Conservation (phyloP, 2,797 vertebrate species). For the Platyrinchus mystaceus region DNA sequence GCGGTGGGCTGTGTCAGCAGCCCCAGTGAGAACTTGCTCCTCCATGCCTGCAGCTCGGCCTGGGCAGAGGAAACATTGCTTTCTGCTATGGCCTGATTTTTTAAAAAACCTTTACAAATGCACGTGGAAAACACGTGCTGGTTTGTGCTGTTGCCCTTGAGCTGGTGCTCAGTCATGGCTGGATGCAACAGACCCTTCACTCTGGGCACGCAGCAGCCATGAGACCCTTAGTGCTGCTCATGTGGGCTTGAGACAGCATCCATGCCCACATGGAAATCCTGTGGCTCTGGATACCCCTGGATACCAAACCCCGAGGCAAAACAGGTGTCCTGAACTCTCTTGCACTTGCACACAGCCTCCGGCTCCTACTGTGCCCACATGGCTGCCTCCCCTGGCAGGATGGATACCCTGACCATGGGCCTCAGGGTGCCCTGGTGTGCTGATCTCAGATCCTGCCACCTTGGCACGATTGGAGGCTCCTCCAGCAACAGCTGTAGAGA, state of each 20-base stretch:
- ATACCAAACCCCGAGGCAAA: background rate
- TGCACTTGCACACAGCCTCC: background rate
- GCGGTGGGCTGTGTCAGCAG: background rate
- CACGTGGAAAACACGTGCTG: background rate
- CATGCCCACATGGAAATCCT: background rate
- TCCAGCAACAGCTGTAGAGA: background rate
- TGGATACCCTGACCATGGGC: rapidly evolving
- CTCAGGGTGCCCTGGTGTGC: rapidly evolving
- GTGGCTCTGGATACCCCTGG: rapidly evolving
- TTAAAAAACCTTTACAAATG: background rate
- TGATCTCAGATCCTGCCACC: background rate
- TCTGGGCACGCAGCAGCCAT: rapidly evolving
- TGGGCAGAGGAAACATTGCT: background rate
- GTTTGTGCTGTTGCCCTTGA: background rate
- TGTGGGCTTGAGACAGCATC: background rate
- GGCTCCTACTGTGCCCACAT: rapidly evolving
- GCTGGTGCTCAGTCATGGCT: rapidly evolving
- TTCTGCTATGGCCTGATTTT: background rate
- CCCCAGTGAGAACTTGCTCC: background rate
- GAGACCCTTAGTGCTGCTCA: background rate
- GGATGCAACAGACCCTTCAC: background rate
- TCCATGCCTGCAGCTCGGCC: background rate
- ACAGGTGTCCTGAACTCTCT: background rate
- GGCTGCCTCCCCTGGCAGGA: background rate
- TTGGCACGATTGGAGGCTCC: background rate